These are phyloP conservation scores for Listronotus bonariensis DNA, from an alignment of 1,140 invertebrate species.

Conservation along the genomic window DNA sequence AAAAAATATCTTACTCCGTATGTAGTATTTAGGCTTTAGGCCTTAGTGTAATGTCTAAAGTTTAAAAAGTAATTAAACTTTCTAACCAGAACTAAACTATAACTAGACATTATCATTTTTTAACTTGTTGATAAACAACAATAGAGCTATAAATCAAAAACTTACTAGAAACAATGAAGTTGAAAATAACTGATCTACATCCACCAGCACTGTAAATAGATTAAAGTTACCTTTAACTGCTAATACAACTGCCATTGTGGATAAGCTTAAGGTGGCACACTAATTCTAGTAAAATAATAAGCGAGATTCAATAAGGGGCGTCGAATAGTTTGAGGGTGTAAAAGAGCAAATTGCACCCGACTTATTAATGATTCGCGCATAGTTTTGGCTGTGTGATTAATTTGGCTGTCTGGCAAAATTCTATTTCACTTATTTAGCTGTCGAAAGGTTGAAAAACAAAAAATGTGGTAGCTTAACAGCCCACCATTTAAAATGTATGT, in stretches of 20 bases:
- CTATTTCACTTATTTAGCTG: neutral
- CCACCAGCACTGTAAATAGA: neutral
- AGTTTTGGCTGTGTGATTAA: neutral
- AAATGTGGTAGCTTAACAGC: too few relatives aligned
- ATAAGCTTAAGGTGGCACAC: constrained; percentile 19
- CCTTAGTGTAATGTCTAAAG: too few relatives aligned
- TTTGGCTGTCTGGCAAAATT: neutral
- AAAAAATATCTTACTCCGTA: too few relatives aligned
- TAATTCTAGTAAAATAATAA: constrained; percentile 23
- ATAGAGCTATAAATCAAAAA: too few relatives aligned
- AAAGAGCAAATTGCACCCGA: constrained; percentile 13
- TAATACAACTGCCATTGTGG: constrained; percentile 17
- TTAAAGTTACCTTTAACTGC: constrained; percentile 4
- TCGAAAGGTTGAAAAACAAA: too few relatives aligned
- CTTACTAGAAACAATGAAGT: neutral
- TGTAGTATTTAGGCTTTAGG: too few relatives aligned
- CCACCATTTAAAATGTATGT: too few relatives aligned
- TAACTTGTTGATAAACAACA: too few relatives aligned
- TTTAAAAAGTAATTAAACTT: too few relatives aligned
- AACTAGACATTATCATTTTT: too few relatives aligned
- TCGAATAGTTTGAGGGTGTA: constrained; percentile 25
- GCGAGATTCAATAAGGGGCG: constrained; percentile 19
- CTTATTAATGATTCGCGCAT: constrained; percentile 17
- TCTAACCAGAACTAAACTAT: too few relatives aligned
- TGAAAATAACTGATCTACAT: too few relatives aligned